Evolutionary conservation across 2,888 invertebrate species (phyloP).

Genomic region (Flexamia atlantica): DNA sequence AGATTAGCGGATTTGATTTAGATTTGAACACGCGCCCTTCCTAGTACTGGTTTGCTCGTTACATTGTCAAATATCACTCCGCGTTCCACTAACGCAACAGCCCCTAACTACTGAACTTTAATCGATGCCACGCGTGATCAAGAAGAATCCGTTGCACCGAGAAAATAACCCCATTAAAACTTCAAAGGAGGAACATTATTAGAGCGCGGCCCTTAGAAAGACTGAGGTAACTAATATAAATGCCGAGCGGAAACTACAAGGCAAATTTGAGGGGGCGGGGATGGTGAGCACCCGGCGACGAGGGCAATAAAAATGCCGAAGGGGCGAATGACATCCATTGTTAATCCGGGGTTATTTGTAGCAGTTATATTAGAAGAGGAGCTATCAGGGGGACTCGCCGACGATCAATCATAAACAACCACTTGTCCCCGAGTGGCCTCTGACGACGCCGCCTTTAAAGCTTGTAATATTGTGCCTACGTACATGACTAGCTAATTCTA

Average conservation of each 20-base stretch:
- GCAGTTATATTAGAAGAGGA: constrained; percentile 50
- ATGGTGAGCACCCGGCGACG: neutral
- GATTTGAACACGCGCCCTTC: too few species aligned
- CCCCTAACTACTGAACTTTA: neutral
- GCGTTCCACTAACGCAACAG: constrained; percentile 5
- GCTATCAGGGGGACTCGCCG: constrained; percentile 19
- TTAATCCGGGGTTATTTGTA: constrained; percentile 53
- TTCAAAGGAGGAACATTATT: constrained; percentile 41
- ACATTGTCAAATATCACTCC: too few species aligned
- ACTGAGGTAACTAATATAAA: constrained; percentile 48
- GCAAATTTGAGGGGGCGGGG: constrained; percentile 15
- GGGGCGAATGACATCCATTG: constrained; percentile 53
- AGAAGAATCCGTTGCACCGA: neutral
- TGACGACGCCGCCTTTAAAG: too few species aligned
- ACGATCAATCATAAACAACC: constrained; percentile 41
- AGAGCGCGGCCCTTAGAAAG: neutral
- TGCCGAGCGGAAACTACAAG: constrained; percentile 40
- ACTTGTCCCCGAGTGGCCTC: constrained; percentile 37
- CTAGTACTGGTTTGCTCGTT: too few species aligned
- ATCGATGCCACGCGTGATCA: neutral
- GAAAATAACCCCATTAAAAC: constrained; percentile 31
- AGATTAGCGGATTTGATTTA: too few species aligned
- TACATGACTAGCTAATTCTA: too few species aligned
- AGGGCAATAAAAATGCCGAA: constrained; percentile 57
- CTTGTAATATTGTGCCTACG: too few species aligned